These are phyloP conservation scores for Oryzias dopingdopingensis DNA, from an alignment of 2,797 vertebrate genomes.

Conservation along the genomic window DNA sequence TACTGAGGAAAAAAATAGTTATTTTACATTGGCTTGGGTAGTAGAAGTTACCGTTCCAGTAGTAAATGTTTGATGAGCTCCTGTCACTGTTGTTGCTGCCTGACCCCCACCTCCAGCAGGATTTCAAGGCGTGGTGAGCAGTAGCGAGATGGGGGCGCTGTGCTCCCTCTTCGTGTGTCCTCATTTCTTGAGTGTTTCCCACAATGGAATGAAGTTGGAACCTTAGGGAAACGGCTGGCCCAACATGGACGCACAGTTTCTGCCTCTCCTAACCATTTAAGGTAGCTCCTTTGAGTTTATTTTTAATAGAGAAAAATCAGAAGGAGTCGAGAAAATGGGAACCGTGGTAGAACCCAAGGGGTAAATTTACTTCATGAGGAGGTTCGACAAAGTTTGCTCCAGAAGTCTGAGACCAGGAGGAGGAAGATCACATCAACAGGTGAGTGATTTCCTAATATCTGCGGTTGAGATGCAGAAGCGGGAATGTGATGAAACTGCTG, in stretches of 20 bases:
- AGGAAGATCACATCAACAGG: slow-evolving; percentile 46
- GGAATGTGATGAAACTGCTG: no score
- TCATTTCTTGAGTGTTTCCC: neutral
- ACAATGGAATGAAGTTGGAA: slow-evolving; percentile 31
- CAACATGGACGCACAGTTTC: slow-evolving; percentile 1
- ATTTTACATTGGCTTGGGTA: no score
- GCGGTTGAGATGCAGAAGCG: no score
- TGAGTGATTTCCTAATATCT: slow-evolving; percentile 18
- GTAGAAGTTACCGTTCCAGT: no score
- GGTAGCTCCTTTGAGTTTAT: neutral
- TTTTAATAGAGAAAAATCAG: neutral
- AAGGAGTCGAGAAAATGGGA: neutral
- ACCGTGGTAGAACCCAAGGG: slow-evolving; percentile 44
- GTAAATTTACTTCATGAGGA: slow-evolving; percentile 23
- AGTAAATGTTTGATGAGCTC: no score
- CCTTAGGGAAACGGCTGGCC: slow-evolving; percentile 10
- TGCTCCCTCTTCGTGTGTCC: neutral
- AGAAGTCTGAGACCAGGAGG: slow-evolving; percentile 16
- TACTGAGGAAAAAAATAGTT: no score
- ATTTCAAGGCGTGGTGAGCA: slow-evolving; percentile 36
- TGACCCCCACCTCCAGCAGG: neutral
- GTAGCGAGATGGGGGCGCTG: slow-evolving; percentile 3
- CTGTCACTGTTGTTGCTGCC: neutral
- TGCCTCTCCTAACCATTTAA: neutral
- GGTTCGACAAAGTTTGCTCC: slow-evolving; percentile 20